Evolutionary conservation across 2,888 invertebrate genomes (phyloP).

Genomic region (Pollenia griseotomentosa): DNA sequence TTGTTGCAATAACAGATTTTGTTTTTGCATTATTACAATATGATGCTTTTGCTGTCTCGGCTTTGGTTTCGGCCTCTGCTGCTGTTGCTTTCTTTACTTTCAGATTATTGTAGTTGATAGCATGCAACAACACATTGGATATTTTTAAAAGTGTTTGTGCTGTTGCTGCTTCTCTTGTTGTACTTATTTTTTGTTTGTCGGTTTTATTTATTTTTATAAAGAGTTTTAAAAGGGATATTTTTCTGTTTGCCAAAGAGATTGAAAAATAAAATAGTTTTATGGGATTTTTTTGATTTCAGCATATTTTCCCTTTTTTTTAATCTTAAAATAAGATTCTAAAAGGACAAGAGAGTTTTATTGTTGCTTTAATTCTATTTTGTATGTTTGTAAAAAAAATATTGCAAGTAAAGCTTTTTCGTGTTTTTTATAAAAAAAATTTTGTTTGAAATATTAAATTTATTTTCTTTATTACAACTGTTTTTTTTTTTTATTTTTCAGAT

Average conservation of each 20-base stretch:
- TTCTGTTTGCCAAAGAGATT: constrained; percentile 51
- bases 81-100: constrained; percentile 58
- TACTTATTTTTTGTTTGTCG: constrained; percentile 22
- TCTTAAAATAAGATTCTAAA: constrained; percentile 38
- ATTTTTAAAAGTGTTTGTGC: constrained; percentile 34
- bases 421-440: constrained; percentile 4
- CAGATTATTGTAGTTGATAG: constrained; percentile 67
- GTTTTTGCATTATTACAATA: constrained; percentile 21
- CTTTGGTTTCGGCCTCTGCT: constrained; percentile 41
- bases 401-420: constrained; percentile 58
- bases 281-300: constrained; percentile 35
- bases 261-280: constrained; percentile 57
- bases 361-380: neutral
- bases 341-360: constrained; percentile 3
- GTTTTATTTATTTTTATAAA: constrained; percentile 39
- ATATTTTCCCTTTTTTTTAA: constrained; percentile 37
- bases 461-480: neutral
- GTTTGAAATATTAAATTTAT: neutral
- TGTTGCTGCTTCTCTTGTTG: constrained; percentile 1
- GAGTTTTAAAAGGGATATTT: constrained; percentile 35
- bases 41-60: constrained; percentile 16
- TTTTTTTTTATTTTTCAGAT: constrained; percentile 8
- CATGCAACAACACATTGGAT: constrained; percentile 47
- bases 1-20: constrained; percentile 54
- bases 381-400: constrained; percentile 27